phyloP scores from a whole-genome alignment of 1,140 invertebrate genomes.

The Leptinotarsa defecta region DNA sequence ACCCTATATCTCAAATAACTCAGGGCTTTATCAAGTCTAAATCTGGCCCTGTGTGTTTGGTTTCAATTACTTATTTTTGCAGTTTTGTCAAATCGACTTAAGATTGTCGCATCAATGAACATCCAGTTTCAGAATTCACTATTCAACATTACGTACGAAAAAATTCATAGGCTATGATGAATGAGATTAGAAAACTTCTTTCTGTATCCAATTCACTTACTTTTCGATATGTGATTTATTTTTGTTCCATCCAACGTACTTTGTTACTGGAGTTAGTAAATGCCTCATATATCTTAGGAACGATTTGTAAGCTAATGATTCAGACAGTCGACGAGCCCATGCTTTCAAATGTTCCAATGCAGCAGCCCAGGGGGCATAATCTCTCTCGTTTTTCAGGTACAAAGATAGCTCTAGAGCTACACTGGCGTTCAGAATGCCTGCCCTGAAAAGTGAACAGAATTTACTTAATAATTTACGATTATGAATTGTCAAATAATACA shows the following conservation, averaged over 20 bases:
- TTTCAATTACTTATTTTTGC: too few relatives aligned
- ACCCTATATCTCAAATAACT: too few relatives aligned
- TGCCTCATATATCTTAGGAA: constrained; percentile 67
- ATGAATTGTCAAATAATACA: too few relatives aligned
- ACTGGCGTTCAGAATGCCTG: constrained; percentile 70
- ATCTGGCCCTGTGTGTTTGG: too few relatives aligned
- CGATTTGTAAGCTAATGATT: constrained; percentile 67
- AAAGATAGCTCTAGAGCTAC: constrained; percentile 70
- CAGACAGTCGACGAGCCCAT: constrained; percentile 70
- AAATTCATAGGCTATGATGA: background rate
- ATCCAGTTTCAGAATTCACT: background rate
- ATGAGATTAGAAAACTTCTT: background rate
- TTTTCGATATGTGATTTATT: constrained; percentile 69
- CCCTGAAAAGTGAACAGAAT: constrained; percentile 58
- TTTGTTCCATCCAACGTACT: constrained; percentile 69
- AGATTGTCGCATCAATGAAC: too few relatives aligned
- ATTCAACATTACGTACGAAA: constrained; percentile 1
- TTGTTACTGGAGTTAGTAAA: constrained; percentile 65
- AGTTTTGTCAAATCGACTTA: too few relatives aligned
- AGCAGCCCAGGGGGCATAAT: constrained; percentile 77
- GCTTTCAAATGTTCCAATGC: constrained; percentile 71
- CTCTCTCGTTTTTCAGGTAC: constrained; percentile 73
- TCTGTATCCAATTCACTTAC: constrained; percentile 53
- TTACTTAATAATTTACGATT: too few relatives aligned
- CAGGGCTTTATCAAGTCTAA: too few relatives aligned